These are phyloP conservation scores for Zophobas morio DNA, from an alignment of 1,140 invertebrate genomes.

Conservation along the genomic window DNA sequence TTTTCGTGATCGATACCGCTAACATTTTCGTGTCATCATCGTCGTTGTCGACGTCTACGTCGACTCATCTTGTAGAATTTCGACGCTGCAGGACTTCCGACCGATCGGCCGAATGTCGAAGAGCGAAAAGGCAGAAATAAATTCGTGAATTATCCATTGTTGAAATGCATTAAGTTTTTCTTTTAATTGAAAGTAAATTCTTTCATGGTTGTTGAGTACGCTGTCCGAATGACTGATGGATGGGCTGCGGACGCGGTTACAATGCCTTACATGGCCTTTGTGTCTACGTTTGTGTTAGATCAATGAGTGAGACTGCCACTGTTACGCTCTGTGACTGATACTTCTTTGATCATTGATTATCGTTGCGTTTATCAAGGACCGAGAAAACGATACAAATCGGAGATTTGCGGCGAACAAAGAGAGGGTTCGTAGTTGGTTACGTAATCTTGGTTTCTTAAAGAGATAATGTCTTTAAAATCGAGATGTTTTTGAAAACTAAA, in stretches of 20 bases:
- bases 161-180: constrained; percentile 57
- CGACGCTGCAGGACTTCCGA: background rate
- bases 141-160: constrained; percentile 47
- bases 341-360: constrained; percentile 34
- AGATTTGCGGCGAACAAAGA: background rate
- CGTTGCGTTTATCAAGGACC: background rate
- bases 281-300: constrained; percentile 58
- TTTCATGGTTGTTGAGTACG: constrained; percentile 59
- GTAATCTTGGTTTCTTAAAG: too few relatives aligned
- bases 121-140: constrained; percentile 3
- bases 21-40: constrained; percentile 64
- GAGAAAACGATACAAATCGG: constrained; percentile 3
- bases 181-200: constrained; percentile 63
- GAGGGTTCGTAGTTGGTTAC: too few relatives aligned
- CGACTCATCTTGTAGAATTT: constrained; percentile 32
- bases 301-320: constrained; percentile 51
- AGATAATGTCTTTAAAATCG: too few relatives aligned
- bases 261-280: constrained; percentile 59
- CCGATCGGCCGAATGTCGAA: background rate
- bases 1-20: constrained; percentile 65
- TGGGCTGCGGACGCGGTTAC: constrained; percentile 57
- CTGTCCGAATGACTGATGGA: constrained; percentile 61
- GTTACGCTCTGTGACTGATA: constrained; percentile 35
- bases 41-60: background rate
- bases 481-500: too few relatives aligned